These are phyloP conservation scores for Brenthis daphne DNA, from an alignment of 2,888 invertebrate genomes.

Conservation along the genomic window DNA sequence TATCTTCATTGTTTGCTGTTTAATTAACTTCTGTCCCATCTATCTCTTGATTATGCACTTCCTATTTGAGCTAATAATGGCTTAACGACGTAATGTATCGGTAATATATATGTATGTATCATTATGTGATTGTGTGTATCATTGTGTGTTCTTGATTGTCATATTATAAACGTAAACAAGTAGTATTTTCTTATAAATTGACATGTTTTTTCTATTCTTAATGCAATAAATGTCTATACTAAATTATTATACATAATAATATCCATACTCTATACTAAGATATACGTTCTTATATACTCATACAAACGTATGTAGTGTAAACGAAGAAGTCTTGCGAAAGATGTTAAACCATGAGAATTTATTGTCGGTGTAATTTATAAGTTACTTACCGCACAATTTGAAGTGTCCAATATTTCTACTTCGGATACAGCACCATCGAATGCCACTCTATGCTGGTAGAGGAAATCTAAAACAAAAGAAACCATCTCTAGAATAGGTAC, in stretches of 20 bases:
- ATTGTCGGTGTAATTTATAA: slow-evolving; percentile 2
- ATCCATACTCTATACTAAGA: too few relatives aligned
- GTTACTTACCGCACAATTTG: slow-evolving; percentile 88
- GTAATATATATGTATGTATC: too few relatives aligned
- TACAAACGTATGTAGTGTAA: too few relatives aligned
- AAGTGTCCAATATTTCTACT: slow-evolving; percentile 90
- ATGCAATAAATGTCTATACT: too few relatives aligned
- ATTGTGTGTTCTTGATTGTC: too few relatives aligned
- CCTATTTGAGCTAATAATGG: slow-evolving; percentile 42
- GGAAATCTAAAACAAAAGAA: slow-evolving; percentile 86
- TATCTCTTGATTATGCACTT: slow-evolving; percentile 63
- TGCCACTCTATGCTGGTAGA: slow-evolving; percentile 89
- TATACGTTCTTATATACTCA: background rate
- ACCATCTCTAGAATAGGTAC: background rate
- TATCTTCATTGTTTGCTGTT: slow-evolving; percentile 77
- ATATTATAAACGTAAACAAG: too few relatives aligned
- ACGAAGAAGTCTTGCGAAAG: background rate
- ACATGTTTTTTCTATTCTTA: too few relatives aligned
- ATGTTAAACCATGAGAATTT: too few relatives aligned
- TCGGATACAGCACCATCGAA: slow-evolving; percentile 90
- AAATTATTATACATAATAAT: too few relatives aligned
- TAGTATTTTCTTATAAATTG: too few relatives aligned
- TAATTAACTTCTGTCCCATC: slow-evolving; percentile 65
- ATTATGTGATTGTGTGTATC: too few relatives aligned
- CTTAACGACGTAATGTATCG: slow-evolving; percentile 34